Evolutionary conservation across 2,888 invertebrate genomes (phyloP), one percentile per base, ranked within the genome.

Genomic region (Ochropacha duplaris): DNA sequence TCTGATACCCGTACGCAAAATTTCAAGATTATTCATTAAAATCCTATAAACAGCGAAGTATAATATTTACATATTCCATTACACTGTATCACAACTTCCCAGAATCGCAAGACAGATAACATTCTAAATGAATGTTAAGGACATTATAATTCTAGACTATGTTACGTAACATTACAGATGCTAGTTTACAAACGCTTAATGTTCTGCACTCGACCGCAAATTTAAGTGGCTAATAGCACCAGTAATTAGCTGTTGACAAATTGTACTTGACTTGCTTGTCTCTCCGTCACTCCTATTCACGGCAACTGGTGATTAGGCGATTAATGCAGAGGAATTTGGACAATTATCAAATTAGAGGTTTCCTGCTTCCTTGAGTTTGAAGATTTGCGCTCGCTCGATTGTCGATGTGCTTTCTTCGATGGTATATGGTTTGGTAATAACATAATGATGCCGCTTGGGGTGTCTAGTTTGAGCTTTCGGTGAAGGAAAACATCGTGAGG

Each of bases 311-410:
- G 78, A 79, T 81, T 76, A 79, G 72, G 63, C 66, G 65, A 65
- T 24, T 16, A 52, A 22, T 28, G 16, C 24, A 52, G 11, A 72
- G 75, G 81, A 76, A 80, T 85, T 78, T 74, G 74, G 79, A 79
- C 88, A 87, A 90, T 91, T 91, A 90, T 84, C 85, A 84, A 86
- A 87, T 90, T 86, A 90, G 83, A 76, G 73, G 72, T 82, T 86
- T 90, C 90, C 91, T 85, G 82, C 71, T 75, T 65, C 70, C 62
- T 59, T 55, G 58, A 49, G 55, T 52, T 61, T 61, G 60, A 65
- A 65, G 71, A 72, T 71, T 74, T 71, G 62, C 50, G n/a, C n/a
- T n/a, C n/a, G n/a, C 51, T 57, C 9, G 2, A 44, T 44, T 44
- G 19, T 19, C 2, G 9, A 9, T 14, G 9, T 8, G 19, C 9